Evolutionary conservation across 37 sponge, comb jelly and placozoan genomes (phyloP), one percentile per base, ranked within the genome.

Genomic region (Aplysina aerophoba): DNA sequence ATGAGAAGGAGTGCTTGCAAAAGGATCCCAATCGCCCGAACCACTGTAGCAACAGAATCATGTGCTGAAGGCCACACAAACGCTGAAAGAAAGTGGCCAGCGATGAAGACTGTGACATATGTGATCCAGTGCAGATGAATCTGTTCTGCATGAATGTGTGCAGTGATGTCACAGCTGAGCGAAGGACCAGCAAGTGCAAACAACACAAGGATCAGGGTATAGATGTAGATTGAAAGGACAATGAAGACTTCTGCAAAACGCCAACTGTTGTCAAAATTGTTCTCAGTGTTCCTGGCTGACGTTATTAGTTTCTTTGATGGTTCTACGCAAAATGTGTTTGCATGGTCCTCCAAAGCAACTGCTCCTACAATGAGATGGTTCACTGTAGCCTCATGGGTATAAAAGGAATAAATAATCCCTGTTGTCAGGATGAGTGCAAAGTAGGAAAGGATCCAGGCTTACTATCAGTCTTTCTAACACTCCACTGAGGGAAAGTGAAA

Each of bases 41-140:
- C n/a, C n/a, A n/a, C n/a, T n/a, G n/a, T n/a, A n/a, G n/a, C n/a
- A n/a, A 30, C 66, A 65, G 66, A 25, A 8, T 30, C 66, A 11
- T 30, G 22, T 16, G 30, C 27, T 16, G 66, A 65, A 12, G 27
- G 66, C 27, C 66, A 8, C 11, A 65, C 12, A 30, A 8, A 8
- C 66, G 66, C 27, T 11, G 66, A 11, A 65, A 65, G 27, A 11
- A 65, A 30, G 27, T 65, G 66, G 22, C 30, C 66, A 25, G 27
- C 22, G 22, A 65, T 30, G 66, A 65, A 65, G 6, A 65, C 19
- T 12, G 27, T 25, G 19, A 65, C 66, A 16, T 30, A 65, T 25
- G 30, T 30, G 30, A 65, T 30, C 66, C 66, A 65, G 66, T 65
- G 66, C 6, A 65, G 66, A 30, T 65, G 66, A 16, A 30, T 65